Evolutionary conservation across 2,888 invertebrate genomes (phyloP).

Genomic region (Autographa gamma): DNA sequence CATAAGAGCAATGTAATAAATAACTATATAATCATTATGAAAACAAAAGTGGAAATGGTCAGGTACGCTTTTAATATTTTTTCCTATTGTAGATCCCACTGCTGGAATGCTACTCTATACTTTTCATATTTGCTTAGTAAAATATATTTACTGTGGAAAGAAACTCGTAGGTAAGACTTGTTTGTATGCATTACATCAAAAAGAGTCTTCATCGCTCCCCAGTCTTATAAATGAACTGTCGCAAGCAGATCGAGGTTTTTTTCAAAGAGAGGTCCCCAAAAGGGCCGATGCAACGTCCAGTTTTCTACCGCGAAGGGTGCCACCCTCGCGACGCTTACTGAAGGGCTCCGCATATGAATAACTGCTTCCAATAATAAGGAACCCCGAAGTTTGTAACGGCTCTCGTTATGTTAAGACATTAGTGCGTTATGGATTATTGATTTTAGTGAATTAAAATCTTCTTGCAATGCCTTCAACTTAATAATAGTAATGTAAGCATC

Average conservation of each 20-base stretch:
- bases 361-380: conserved; percentile 40
- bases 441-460: background rate
- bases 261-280: background rate
- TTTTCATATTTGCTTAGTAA: too few relatives aligned
- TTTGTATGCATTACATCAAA: too few relatives aligned
- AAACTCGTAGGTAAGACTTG: background rate
- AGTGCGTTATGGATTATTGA: background rate
- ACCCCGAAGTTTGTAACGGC: conserved; percentile 10
- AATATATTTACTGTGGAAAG: too few relatives aligned
- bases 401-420: conserved; percentile 4
- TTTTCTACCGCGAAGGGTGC: conserved; percentile 30
- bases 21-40: too few relatives aligned
- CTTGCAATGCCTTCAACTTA: too few relatives aligned
- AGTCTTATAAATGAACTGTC: background rate
- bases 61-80: too few relatives aligned
- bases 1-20: too few relatives aligned
- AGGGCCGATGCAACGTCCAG: conserved; percentile 26
- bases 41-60: too few relatives aligned
- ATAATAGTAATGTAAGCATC: too few relatives aligned
- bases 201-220: background rate
- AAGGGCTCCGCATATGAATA: conserved; percentile 39
- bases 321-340: conserved; percentile 29
- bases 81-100: too few relatives aligned
- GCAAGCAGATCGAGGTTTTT: background rate
- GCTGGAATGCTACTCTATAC: too few relatives aligned